phyloP scores from a whole-genome alignment of 2,888 invertebrate genomes.

The Philonicus albiceps region DNA sequence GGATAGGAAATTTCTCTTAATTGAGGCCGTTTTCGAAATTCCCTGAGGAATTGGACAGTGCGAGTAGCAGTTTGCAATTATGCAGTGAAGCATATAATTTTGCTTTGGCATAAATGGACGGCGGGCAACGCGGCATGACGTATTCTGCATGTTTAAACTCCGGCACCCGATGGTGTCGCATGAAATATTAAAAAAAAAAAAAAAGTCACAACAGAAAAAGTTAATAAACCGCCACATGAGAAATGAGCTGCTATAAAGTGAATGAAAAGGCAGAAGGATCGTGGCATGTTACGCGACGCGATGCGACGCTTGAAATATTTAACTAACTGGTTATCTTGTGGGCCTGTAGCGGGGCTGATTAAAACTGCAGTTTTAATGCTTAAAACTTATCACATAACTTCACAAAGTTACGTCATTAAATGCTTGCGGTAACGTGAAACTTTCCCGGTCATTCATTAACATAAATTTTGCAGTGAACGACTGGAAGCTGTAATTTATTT shows the following conservation, averaged over 20 bases:
- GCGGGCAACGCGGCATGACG: not conserved
- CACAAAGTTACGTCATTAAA: constrained; percentile 37
- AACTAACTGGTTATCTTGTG: not conserved
- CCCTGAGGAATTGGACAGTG: not conserved
- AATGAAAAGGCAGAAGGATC: not conserved
- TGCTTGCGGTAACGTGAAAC: constrained; percentile 21
- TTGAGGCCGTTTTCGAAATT: not conserved
- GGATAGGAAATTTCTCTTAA: not conserved
- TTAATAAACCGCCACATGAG: not conserved
- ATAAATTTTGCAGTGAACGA: constrained; percentile 43
- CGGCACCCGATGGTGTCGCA: not conserved
- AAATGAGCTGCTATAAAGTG: not conserved
- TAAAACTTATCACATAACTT: constrained; percentile 17
- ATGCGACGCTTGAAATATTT: not conserved
- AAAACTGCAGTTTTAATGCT: constrained; percentile 22
- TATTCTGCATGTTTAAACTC: not conserved
- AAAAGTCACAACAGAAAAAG: not conserved
- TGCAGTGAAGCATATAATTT: not conserved
- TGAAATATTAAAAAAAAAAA: not conserved
- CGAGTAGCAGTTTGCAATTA: not conserved
- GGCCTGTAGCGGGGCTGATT: not conserved
- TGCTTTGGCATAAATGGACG: not conserved
- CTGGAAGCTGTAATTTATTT: constrained; percentile 18
- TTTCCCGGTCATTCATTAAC: constrained; percentile 43
- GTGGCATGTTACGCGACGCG: not conserved